A percentile compares a stretch with the other conserved stretches of the same genome.
These are phyloP conservation scores for Microplitis demolitor DNA, from an alignment of 1,140 invertebrate species.

Conservation along the genomic window DNA sequence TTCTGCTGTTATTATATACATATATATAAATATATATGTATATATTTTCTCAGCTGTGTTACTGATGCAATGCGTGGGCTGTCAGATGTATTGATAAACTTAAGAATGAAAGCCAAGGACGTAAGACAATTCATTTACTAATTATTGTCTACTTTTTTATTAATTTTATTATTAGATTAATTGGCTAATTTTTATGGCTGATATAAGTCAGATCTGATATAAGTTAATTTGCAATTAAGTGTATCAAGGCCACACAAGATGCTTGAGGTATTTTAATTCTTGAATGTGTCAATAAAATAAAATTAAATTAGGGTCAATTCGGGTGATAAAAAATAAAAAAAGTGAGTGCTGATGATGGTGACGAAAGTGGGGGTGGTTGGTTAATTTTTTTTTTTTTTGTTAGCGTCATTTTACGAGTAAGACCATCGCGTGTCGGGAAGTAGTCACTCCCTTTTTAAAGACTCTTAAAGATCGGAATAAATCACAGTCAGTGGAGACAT, in stretches of 20 bases:
- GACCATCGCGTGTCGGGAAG: conserved; percentile 9
- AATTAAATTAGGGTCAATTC: background rate
- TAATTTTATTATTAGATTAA: too few relatives aligned
- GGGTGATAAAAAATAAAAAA: background rate
- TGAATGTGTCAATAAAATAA: background rate
- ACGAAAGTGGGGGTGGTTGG: background rate
- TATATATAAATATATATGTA: too few relatives aligned
- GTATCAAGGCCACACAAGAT: background rate
- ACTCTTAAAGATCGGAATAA: background rate
- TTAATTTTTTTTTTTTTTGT: conserved; percentile 15
- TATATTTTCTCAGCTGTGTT: too few relatives aligned
- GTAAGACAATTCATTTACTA: too few relatives aligned
- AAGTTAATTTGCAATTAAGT: background rate
- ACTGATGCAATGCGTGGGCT: too few relatives aligned
- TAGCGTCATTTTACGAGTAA: conserved; percentile 20
- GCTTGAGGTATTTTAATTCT: background rate
- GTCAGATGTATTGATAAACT: too few relatives aligned
- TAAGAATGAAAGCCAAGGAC: too few relatives aligned
- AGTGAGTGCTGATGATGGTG: background rate
- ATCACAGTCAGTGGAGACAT: background rate
- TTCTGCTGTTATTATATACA: too few relatives aligned
- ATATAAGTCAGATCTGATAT: too few relatives aligned
- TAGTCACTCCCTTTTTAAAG: background rate
- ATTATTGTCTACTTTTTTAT: too few relatives aligned
- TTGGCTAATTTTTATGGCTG: too few relatives aligned